Evolutionary conservation across 2,797 vertebrate species (phyloP), one percentile per base, ranked within the genome.

Genomic region (Crocidura indochinensis): DNA sequence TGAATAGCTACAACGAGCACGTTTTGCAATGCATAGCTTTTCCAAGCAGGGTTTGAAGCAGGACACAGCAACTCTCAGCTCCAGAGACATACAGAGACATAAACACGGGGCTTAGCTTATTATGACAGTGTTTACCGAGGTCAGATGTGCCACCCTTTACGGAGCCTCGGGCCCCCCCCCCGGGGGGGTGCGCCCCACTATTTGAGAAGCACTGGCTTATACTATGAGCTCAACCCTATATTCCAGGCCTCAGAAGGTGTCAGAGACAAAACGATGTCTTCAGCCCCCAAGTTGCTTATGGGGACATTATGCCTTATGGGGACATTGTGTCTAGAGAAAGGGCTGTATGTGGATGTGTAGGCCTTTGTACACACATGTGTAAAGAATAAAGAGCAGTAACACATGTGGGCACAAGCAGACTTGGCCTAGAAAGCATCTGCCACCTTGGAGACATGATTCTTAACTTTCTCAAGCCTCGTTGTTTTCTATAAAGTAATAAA

Each of bases 401-500:
- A 9, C 8, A 0, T 26, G 14, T 17, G 31, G 11, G 10, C 64
- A 74, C 26, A 29, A 51, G 76, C 67, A 72, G 71, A 62, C 12
- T 69, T 78, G 29, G 65, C 20, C 75, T 74, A 90, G 76, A 80
- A 78, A 27, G 17, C 77, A 71, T 17, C 27, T 74, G n/a, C 69
- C 67, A 71, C 84, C 69, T 85, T 81, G 73, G 19, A 84, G 51
- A 22, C 47, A 84, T 22, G 29, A 83, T 76, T 29, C n/a, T 71
- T 56, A 53, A 73, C n/a, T 67, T 82, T 72, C 51, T 68, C 51
- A 24, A 92, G 29, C 10, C 27, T 84, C 7, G 0, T 60, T 60
- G 15, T 78, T 83, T 80, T 75, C 78, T 65, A 9, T n/a, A 76
- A 86, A 88, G 46, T 47, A 9, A 24, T 20, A 84, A 87, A 91